Evolutionary conservation across 2,113 vertebrate species (phyloP), one percentile per base, ranked within the genome.

Genomic region (Elachura formosa): DNA sequence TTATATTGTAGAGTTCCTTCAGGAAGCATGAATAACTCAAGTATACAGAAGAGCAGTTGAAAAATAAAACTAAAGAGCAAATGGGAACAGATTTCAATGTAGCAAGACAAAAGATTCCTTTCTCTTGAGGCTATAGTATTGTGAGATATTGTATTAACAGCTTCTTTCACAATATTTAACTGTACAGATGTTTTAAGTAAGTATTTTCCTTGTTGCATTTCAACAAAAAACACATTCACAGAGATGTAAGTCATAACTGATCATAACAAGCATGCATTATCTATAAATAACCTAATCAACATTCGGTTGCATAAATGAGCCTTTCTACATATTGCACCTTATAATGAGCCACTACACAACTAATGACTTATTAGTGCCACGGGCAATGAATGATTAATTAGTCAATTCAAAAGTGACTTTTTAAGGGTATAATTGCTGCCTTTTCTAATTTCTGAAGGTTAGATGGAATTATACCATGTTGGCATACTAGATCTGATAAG

Each of bases 301-400:
- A 98, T 98, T 97, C 97, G 97, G 90, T 85, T 97, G 84, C 84
- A 92, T 96, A 96, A 97, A 96, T 97, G 89, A 97, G 92, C 38
- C 55, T 52, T 78, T 96, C 93, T 93, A 96, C 96, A 95, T 94
- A 94, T 61, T 92, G 71, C 82, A 96, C 91, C 87, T 97, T 96
- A 96, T 97, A 98, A 98, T 97, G 87, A 98, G 82, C 51, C 92
- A 95, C 94, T 96, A 95, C 73, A 95, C 95, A 94, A 93, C 94
- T 97, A 97, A 98, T 96, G 96, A 97, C 96, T 98, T 98, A 97
- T 97, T 98, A 98, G 96, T 95, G 94, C 94, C 95, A 95, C 28
- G 88, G 94, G 96, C 97, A 92, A 95, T 87, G 93, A 97, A 97
- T 98, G 97, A 98, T 98, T 98, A 98, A 98, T 98, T 97, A 97